Evolutionary conservation across 2,888 invertebrate species (phyloP).

Genomic region (Pyrrhosoma nymphula): DNA sequence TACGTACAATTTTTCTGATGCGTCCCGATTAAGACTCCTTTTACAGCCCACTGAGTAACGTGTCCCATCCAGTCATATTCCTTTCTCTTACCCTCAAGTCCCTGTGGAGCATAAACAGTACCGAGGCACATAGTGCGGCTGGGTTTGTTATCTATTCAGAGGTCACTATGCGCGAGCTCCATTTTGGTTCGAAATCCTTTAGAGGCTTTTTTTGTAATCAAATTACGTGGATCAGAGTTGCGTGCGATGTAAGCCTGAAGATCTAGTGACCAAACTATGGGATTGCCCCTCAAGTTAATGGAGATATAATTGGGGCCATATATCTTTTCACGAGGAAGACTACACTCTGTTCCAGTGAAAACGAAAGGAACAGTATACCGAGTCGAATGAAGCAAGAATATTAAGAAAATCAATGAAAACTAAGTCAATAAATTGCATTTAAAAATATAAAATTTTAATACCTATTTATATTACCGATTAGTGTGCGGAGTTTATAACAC

Average conservation of each 20-base stretch:
- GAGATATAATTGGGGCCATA: neutral
- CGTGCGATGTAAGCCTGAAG: neutral
- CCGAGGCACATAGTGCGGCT: neutral
- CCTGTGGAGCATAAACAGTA: neutral
- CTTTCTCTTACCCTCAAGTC: neutral
- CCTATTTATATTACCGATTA: neutral
- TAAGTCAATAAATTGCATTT: neutral
- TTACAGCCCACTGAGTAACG: slow-evolving; percentile 5
- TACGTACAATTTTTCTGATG: slow-evolving; percentile 9
- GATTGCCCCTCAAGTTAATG: neutral
- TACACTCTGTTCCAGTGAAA: neutral
- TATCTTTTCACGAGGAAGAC: neutral
- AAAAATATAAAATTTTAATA: neutral
- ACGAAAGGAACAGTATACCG: neutral
- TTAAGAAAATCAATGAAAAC: neutral
- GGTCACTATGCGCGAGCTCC: neutral
- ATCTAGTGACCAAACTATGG: neutral
- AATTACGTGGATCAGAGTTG: neutral
- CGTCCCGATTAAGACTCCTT: neutral
- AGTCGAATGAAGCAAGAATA: too few relatives aligned
- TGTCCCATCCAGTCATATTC: neutral
- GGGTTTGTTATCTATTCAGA: neutral
- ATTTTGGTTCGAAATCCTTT: neutral
- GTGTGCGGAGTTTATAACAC: too few relatives aligned
- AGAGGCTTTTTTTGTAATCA: neutral